Conservation (phyloP, 2,888 invertebrate species). For the Melolontha melolontha region DNA sequence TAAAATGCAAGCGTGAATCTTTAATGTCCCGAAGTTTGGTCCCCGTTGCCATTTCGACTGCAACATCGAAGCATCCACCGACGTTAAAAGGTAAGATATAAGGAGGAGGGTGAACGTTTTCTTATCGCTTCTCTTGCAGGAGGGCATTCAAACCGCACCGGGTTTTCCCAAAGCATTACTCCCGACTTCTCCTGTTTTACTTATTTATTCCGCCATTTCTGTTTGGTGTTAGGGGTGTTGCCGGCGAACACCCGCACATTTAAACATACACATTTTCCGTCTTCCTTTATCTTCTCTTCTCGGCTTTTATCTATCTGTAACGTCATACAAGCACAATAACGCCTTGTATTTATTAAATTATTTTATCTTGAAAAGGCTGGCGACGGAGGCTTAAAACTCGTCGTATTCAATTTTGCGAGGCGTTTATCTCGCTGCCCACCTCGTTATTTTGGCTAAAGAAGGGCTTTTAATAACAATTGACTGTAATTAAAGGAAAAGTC, state of each 20-base stretch:
- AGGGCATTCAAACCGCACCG: slow-evolving; percentile 51
- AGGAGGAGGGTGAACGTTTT: slow-evolving; percentile 49
- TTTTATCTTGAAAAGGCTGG: too few species aligned
- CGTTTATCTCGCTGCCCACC: too few species aligned
- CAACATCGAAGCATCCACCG: slow-evolving; percentile 44
- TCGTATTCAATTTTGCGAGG: too few species aligned
- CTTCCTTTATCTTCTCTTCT: too few species aligned
- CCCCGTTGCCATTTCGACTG: slow-evolving; percentile 4
- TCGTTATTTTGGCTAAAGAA: too few species aligned
- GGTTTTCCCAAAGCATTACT: slow-evolving; percentile 50
- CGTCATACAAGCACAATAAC: too few species aligned
- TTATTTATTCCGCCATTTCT: slow-evolving; percentile 55
- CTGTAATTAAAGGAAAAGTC: too few species aligned
- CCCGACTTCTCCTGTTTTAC: slow-evolving; percentile 50
- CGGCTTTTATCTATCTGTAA: too few species aligned
- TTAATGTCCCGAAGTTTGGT: not conserved
- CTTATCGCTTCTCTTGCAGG: slow-evolving; percentile 56
- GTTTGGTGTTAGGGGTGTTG: slow-evolving; percentile 48
- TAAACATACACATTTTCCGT: too few species aligned
- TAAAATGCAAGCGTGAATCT: slow-evolving; percentile 24
- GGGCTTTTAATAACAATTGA: too few species aligned
- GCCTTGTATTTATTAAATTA: too few species aligned
- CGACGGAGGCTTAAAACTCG: too few species aligned
- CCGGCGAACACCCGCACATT: slow-evolving; percentile 22
- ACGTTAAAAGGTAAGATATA: slow-evolving; percentile 31